These are phyloP conservation scores for Drosophila pandora DNA, from an alignment of 1,140 invertebrate species.

Conservation along the genomic window DNA sequence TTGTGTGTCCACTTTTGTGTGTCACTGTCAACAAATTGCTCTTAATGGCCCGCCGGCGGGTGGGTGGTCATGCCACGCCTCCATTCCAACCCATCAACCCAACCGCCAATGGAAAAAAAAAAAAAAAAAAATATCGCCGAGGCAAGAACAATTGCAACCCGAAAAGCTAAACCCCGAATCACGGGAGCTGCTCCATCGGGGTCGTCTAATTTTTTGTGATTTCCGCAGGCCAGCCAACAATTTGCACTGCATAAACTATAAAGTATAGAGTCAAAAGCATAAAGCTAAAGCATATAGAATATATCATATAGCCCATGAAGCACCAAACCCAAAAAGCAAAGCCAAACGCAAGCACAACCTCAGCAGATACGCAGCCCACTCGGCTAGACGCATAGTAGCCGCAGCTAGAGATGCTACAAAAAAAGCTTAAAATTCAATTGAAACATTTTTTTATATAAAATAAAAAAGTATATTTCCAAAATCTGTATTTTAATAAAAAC, in stretches of 20 bases:
- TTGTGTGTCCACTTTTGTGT: conserved; percentile 77
- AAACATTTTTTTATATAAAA: too few species aligned
- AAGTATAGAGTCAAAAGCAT: background rate
- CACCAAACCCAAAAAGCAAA: conserved; percentile 16
- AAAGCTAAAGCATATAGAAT: conserved; percentile 4
- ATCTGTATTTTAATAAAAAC: too few species aligned
- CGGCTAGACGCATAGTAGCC: conserved; percentile 54
- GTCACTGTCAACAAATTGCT: conserved; percentile 82
- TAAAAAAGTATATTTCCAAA: too few species aligned
- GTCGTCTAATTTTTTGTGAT: conserved; percentile 74
- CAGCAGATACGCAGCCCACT: conserved; percentile 43
- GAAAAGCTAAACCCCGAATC: conserved; percentile 42
- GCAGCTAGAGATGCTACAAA: conserved; percentile 10
- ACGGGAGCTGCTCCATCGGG: conserved; percentile 53
- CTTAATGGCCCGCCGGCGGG: conserved; percentile 67
- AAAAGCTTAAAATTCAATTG: background rate
- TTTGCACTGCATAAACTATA: conserved; percentile 57
- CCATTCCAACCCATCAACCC: background rate
- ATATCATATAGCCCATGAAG: background rate
- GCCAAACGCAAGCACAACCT: conserved; percentile 35
- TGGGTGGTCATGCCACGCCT: conserved; percentile 49
- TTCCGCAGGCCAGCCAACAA: conserved; percentile 68
- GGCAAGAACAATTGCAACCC: conserved; percentile 16
- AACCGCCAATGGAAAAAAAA: background rate
- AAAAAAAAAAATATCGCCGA: background rate